Conservation (phyloP, 2,888 invertebrate species). For the Spisula solida region DNA sequence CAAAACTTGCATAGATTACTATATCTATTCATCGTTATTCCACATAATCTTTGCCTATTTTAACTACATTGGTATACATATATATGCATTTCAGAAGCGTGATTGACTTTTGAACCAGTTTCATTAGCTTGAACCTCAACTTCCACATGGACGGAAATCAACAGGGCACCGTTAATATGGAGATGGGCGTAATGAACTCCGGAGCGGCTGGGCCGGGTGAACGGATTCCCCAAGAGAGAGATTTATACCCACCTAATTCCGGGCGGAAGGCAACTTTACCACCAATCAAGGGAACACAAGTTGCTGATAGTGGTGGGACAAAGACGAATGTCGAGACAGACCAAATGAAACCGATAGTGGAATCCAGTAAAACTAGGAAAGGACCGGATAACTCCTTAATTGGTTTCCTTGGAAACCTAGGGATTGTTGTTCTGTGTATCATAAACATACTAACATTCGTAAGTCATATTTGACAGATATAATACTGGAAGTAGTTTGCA, state of each 20-base stretch:
- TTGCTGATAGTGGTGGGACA: not conserved
- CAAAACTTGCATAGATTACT: no score
- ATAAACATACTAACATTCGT: constrained; percentile 48
- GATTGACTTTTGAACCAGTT: not conserved
- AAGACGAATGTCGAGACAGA: not conserved
- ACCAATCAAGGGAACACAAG: not conserved
- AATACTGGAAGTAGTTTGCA: no score
- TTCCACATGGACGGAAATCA: not conserved
- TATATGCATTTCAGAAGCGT: not conserved
- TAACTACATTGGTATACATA: no score
- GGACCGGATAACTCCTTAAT: constrained; percentile 50
- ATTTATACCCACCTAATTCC: not conserved
- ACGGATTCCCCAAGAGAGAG: not conserved
- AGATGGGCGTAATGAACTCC: not conserved
- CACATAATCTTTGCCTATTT: no score
- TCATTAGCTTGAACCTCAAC: not conserved
- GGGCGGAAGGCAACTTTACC: not conserved
- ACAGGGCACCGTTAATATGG: not conserved
- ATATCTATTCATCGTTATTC: no score
- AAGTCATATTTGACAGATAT: not conserved
- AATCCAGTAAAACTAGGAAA: not conserved
- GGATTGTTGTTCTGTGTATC: constrained; percentile 49
- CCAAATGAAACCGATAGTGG: not conserved
- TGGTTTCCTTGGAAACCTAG: constrained; percentile 44
- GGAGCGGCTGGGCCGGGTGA: not conserved